Percentiles rank a stretch among this genome's conserved stretches.
These are phyloP conservation scores for Antennarius maculatus DNA, from an alignment of 2,797 vertebrate genomes.

Conservation along the genomic window DNA sequence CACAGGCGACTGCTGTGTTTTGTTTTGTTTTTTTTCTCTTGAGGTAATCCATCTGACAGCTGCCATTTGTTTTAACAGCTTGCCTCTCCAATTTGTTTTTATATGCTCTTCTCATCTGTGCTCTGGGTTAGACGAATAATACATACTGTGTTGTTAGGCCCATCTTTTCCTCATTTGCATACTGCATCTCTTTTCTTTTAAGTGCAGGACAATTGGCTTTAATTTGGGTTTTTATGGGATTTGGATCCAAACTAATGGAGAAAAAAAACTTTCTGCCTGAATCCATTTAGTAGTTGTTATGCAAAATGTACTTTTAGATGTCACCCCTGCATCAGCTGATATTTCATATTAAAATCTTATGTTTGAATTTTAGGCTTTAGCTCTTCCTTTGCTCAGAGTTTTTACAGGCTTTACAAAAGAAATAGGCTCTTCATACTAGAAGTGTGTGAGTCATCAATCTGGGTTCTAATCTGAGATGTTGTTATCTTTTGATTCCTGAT, in stretches of 20 bases:
- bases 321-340: too few species aligned
- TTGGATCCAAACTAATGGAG: background rate
- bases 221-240: background rate
- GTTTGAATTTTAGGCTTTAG: background rate
- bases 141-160: background rate
- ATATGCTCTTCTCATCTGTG: conserved; percentile 9
- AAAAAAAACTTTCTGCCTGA: too few species aligned
- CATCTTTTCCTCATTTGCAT: background rate
- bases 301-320: too few species aligned
- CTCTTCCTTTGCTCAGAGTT: background rate
- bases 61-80: conserved; percentile 11
- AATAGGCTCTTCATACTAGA: background rate
- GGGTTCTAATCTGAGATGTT: too few species aligned
- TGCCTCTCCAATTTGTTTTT: conserved; percentile 9
- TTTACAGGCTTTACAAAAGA: too few species aligned
- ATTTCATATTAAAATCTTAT: background rate
- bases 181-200: background rate
- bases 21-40: conserved; percentile 5
- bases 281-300: too few species aligned
- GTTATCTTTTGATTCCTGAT: too few species aligned
- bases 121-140: background rate
- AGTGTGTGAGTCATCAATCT: too few species aligned
- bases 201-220: background rate
- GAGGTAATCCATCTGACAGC: background rate
- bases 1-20: background rate